These are phyloP conservation scores for Perca schrenkii DNA, from an alignment of 2,113 vertebrate species.

Conservation along the genomic window DNA sequence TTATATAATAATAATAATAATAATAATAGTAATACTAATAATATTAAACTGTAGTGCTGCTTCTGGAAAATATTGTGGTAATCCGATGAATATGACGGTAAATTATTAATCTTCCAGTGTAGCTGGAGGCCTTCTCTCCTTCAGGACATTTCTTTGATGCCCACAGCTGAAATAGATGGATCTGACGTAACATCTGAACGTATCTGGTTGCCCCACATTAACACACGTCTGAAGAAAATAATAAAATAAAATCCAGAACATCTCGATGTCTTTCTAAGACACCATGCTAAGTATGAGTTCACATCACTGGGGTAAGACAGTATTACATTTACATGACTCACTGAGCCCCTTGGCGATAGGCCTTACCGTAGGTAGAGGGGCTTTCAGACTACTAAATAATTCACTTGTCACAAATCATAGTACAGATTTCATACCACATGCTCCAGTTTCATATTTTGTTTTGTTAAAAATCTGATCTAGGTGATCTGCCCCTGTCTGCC, in stretches of 20 bases:
- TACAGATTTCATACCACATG: conserved; percentile 66
- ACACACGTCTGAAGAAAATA: neutral
- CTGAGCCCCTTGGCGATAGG: conserved; percentile 60
- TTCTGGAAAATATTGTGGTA: neutral
- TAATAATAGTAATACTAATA: too few species aligned
- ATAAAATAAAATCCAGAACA: neutral
- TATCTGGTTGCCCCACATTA: neutral
- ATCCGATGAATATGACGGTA: neutral
- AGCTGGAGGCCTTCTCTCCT: neutral
- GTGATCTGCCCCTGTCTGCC: conserved; percentile 36
- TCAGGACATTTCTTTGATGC: too few species aligned
- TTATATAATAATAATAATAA: too few species aligned
- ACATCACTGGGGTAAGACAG: conserved; percentile 43
- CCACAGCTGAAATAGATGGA: neutral
- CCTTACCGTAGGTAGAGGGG: conserved; percentile 66
- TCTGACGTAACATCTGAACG: neutral
- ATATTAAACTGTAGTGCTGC: too few species aligned
- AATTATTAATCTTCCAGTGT: neutral
- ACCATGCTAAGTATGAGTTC: conserved; percentile 35
- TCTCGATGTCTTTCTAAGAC: neutral
- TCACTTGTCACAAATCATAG: conserved; percentile 75
- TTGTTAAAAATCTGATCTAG: conserved; percentile 70
- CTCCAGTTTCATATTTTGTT: conserved; percentile 77
- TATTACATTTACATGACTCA: conserved; percentile 70
- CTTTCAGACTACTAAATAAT: conserved; percentile 83